Conservation (phyloP, 2,888 invertebrate species). For the Uropetala carovei region DNA sequence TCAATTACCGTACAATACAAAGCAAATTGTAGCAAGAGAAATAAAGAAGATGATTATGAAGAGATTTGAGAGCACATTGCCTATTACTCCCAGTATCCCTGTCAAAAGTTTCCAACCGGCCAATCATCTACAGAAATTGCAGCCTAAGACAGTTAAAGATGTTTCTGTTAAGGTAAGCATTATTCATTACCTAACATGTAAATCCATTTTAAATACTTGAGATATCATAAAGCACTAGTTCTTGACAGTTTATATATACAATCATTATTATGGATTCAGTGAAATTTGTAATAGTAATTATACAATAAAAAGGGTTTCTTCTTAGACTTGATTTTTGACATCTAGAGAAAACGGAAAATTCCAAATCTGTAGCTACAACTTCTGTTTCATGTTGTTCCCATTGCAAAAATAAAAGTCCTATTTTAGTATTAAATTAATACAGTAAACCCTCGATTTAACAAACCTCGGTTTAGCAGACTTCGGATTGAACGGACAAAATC, state of each 20-base stretch:
- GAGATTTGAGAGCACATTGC: conserved; percentile 73
- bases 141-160: conserved; percentile 76
- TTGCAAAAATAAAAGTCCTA: conserved; percentile 17
- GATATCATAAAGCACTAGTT: too few species aligned
- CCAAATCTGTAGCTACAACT: neutral
- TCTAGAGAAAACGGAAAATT: neutral
- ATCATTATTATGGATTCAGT: too few species aligned
- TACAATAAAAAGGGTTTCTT: neutral
- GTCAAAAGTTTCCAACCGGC: conserved; percentile 74
- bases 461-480: too few species aligned
- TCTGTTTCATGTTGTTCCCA: neutral
- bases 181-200: too few species aligned
- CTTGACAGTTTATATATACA: too few species aligned
- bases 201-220: too few species aligned
- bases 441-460: too few species aligned
- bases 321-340: neutral
- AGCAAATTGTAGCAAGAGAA: conserved; percentile 89
- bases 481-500: too few species aligned
- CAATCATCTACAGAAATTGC: conserved; percentile 84
- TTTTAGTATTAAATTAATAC: too few species aligned
- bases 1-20: conserved; percentile 81
- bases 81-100: conserved; percentile 63
- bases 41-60: conserved; percentile 88
- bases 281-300: too few species aligned
- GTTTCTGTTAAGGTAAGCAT: conserved; percentile 59